phyloP scores from a whole-genome alignment of 2,888 invertebrate species.

The Ormyrus nitidulus region DNA sequence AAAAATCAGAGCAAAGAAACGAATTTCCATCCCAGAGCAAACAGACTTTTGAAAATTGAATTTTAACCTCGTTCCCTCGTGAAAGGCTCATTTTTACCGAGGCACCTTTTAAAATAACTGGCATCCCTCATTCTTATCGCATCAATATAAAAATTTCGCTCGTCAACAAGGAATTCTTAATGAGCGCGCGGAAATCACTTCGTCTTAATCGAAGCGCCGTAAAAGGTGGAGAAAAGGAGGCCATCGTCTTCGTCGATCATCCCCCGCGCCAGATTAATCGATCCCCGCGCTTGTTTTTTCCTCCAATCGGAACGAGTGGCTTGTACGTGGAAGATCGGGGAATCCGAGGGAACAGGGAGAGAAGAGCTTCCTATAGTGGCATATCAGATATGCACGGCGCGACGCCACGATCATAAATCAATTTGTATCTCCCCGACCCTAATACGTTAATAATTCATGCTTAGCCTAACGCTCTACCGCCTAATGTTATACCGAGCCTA shows the following conservation, averaged over 20 bases:
- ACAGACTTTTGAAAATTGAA: too few species aligned
- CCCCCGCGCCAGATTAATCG: constrained; percentile 46
- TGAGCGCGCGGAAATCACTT: constrained; percentile 38
- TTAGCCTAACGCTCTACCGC: constrained; percentile 63
- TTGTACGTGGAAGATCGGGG: background rate
- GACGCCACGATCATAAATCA: constrained; percentile 73
- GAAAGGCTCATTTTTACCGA: too few species aligned
- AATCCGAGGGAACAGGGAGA: constrained; percentile 62
- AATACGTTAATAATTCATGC: constrained; percentile 75
- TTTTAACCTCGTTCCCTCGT: too few species aligned
- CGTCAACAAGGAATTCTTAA: constrained; percentile 25
- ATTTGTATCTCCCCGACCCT: constrained; percentile 70
- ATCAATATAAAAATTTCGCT: constrained; percentile 18
- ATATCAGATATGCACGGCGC: constrained; percentile 72
- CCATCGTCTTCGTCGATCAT: constrained; percentile 2
- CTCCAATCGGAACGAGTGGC: background rate
- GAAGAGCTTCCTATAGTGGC: background rate
- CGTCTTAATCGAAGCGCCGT: constrained; percentile 28
- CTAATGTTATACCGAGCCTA: background rate
- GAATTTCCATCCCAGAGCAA: too few species aligned
- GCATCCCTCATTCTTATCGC: background rate
- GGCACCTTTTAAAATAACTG: too few species aligned
- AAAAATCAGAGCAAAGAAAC: too few species aligned
- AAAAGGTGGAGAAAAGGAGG: background rate
- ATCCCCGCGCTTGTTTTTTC: constrained; percentile 42